Conservation (phyloP, 2,797 vertebrate genomes). For the Enteromius anoplus region DNA sequence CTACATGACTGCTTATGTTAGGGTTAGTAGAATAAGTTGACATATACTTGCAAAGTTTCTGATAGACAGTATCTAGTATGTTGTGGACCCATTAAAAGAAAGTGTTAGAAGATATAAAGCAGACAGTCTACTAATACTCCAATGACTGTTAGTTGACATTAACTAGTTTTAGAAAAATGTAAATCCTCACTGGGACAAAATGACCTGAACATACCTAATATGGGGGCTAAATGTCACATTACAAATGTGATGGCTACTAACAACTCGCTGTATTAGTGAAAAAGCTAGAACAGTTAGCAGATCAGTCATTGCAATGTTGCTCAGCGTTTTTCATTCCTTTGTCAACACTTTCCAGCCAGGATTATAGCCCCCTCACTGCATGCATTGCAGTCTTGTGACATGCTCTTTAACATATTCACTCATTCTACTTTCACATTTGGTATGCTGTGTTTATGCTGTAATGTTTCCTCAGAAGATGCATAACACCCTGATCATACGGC, state of each 20-base stretch:
- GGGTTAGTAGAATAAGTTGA: no score
- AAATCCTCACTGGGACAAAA: neutral
- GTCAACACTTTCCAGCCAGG: neutral
- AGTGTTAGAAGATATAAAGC: no score
- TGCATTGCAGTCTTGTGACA: neutral
- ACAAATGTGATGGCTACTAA: neutral
- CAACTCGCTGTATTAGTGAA: neutral
- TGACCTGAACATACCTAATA: neutral
- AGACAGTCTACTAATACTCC: no score
- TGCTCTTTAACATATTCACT: neutral
- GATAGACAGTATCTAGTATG: no score
- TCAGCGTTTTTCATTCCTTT: neutral
- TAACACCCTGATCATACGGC: neutral
- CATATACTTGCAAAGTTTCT: no score
- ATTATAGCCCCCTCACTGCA: neutral
- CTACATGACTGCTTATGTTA: no score
- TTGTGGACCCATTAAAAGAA: no score
- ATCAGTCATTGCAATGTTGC: neutral
- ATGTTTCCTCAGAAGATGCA: conserved; percentile 4
- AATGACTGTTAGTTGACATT: neutral
- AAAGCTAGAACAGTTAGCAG: neutral
- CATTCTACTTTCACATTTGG: neutral
- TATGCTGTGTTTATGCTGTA: neutral
- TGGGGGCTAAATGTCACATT: neutral
- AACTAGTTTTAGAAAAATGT: neutral